Evolutionary conservation across 53 echinoderm and acorn worm species (phyloP).

Genomic region (Antedon mediterranea): DNA sequence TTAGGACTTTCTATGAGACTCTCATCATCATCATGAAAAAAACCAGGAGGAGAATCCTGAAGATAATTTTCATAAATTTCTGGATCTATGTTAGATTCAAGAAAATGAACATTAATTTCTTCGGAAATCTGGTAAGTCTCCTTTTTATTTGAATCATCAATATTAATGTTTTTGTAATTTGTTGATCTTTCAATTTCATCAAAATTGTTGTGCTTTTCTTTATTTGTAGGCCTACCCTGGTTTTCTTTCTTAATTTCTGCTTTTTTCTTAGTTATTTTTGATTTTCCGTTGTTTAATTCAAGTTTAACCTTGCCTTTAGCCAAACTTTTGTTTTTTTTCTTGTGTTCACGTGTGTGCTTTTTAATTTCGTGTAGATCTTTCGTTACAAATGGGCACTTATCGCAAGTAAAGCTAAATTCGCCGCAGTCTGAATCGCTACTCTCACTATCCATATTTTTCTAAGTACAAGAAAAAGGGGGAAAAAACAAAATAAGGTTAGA

Average conservation of each 20-base stretch:
- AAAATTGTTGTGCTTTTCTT: neutral
- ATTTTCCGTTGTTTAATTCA: neutral
- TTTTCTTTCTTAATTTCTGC: slow-evolving; percentile 5
- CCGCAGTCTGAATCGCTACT: neutral
- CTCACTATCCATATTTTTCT: neutral
- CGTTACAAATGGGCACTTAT: slow-evolving; percentile 44
- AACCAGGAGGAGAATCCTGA: neutral
- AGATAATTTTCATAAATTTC: neutral
- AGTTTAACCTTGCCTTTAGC: neutral
- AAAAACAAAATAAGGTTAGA: no score
- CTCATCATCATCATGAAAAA: neutral
- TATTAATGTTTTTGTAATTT: neutral
- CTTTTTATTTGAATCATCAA: neutral
- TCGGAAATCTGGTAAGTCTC: neutral
- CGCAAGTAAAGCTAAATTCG: slow-evolving; percentile 53
- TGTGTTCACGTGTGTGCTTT: slow-evolving; percentile 13
- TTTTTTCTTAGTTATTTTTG: neutral
- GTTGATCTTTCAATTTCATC: slow-evolving; percentile 2
- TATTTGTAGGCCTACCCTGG: neutral
- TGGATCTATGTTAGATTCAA: neutral
- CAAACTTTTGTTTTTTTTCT: neutral
- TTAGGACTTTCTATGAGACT: neutral
- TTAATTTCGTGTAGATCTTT: slow-evolving; percentile 57
- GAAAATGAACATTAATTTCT: neutral
- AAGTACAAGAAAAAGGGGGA: no score